Percentiles rank a stretch among this genome's conserved stretches.
Evolutionary conservation across 2,888 invertebrate species (phyloP).

Genomic region (Bursaphelenchus okinawaensis): DNA sequence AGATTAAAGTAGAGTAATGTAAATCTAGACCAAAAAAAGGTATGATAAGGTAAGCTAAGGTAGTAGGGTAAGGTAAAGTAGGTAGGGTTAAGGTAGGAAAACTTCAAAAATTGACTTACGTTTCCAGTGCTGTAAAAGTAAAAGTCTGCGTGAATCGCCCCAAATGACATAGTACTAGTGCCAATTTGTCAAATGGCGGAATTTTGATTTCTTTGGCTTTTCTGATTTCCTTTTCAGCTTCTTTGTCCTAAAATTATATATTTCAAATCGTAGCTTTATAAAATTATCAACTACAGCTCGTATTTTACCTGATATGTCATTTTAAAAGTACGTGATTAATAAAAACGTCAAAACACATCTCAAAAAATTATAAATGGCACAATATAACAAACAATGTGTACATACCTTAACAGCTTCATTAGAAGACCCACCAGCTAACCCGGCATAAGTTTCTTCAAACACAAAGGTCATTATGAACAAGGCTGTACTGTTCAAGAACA

Average conservation of each 20-base stretch:
- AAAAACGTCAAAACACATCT: background rate
- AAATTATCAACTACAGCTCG: too few species aligned
- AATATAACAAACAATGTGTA: background rate
- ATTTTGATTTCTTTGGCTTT: slow-evolving; percentile 7
- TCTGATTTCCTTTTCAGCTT: background rate
- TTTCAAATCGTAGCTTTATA: too few species aligned
- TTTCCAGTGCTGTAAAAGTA: slow-evolving; percentile 47
- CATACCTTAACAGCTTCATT: background rate
- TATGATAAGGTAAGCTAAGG: too few species aligned
- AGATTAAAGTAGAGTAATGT: too few species aligned
- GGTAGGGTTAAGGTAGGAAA: too few species aligned
- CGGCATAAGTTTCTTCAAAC: slow-evolving; percentile 7
- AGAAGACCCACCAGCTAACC: background rate
- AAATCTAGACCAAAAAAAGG: too few species aligned
- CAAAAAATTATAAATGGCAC: background rate
- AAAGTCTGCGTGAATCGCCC: slow-evolving; percentile 59
- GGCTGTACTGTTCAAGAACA: background rate
- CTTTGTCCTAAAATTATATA: background rate
- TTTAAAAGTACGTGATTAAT: too few species aligned
- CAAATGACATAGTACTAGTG: slow-evolving; percentile 36
- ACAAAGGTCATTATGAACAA: slow-evolving; percentile 1
- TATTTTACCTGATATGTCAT: too few species aligned
- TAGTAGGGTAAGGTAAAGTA: too few species aligned
- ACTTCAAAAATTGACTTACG: too few species aligned
- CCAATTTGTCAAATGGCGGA: slow-evolving; percentile 38